A percentile compares a stretch with the other conserved stretches of the same genome.
Conservation (phyloP, 2,888 invertebrate genomes). For the Melipona bicolor region DNA sequence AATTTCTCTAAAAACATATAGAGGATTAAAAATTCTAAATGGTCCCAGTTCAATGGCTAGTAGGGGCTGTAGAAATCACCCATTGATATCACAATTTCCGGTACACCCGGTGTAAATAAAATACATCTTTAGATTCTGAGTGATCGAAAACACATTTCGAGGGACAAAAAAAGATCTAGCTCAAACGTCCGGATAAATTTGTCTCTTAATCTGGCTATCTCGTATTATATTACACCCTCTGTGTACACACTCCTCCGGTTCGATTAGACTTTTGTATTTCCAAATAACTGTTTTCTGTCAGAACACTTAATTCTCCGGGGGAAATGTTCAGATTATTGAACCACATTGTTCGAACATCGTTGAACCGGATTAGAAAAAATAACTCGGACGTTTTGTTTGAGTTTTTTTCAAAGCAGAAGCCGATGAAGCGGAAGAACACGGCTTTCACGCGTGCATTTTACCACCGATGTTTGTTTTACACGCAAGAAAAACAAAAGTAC, state of each 20-base stretch:
- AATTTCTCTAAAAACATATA: no score
- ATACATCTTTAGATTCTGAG: not conserved
- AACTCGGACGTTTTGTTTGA: not conserved
- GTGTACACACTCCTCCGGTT: not conserved
- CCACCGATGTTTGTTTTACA: not conserved
- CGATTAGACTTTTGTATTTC: not conserved
- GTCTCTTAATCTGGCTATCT: not conserved
- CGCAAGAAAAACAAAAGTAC: constrained; percentile 7
- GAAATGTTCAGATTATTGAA: not conserved
- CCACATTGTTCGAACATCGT: not conserved
- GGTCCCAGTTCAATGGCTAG: no score
- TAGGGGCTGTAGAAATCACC: no score
- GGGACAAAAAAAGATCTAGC: no score
- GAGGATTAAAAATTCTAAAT: no score
- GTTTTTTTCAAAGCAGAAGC: not conserved
- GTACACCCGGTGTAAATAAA: no score
- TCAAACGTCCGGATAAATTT: not conserved
- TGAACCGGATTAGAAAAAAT: not conserved
- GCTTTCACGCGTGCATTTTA: constrained; percentile 12
- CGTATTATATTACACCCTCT: not conserved
- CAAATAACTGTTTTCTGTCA: not conserved
- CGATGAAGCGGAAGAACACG: not conserved
- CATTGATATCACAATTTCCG: no score
- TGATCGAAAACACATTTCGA: no score
- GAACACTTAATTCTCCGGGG: not conserved